These are phyloP conservation scores for Parthenolecanium corni DNA, from an alignment of 2,888 invertebrate species.

Conservation along the genomic window DNA sequence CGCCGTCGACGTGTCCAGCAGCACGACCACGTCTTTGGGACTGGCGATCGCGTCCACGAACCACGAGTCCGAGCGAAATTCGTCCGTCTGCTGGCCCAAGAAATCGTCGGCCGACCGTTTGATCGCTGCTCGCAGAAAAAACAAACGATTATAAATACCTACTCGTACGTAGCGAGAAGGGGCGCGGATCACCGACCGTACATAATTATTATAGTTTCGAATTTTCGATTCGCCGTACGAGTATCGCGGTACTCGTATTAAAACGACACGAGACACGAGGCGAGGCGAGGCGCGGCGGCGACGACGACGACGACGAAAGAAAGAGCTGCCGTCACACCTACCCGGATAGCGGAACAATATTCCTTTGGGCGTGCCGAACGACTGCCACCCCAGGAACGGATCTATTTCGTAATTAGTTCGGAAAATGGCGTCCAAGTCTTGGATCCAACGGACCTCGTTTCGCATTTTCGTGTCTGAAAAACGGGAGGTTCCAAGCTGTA, in stretches of 20 bases:
- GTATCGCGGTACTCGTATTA: no score
- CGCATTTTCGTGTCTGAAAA: slow-evolving; percentile 48
- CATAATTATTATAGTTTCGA: neutral
- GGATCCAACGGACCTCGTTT: slow-evolving; percentile 91
- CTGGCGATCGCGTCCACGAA: slow-evolving; percentile 96
- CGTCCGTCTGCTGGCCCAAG: slow-evolving; percentile 71
- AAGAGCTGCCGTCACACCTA: no score
- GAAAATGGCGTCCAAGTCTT: slow-evolving; percentile 80
- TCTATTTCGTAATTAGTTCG: slow-evolving; percentile 73
- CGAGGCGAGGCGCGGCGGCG: no score
- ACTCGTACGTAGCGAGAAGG: no score
- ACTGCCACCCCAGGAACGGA: slow-evolving; percentile 90
- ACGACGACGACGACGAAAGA: no score
- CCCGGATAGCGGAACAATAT: slow-evolving; percentile 96
- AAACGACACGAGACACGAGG: no score
- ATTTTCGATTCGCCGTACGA: no score
- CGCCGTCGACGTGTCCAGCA: slow-evolving; percentile 83
- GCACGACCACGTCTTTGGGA: slow-evolving; percentile 78
- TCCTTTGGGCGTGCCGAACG: slow-evolving; percentile 92
- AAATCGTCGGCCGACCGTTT: slow-evolving; percentile 47
- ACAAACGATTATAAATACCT: neutral
- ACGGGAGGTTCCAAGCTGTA: no score
- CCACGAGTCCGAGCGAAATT: slow-evolving; percentile 89
- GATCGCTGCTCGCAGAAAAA: slow-evolving; percentile 46
- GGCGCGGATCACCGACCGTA: neutral